Evolutionary conservation across 1,140 invertebrate species (phyloP).

Genomic region (Phthorimaea operculella): DNA sequence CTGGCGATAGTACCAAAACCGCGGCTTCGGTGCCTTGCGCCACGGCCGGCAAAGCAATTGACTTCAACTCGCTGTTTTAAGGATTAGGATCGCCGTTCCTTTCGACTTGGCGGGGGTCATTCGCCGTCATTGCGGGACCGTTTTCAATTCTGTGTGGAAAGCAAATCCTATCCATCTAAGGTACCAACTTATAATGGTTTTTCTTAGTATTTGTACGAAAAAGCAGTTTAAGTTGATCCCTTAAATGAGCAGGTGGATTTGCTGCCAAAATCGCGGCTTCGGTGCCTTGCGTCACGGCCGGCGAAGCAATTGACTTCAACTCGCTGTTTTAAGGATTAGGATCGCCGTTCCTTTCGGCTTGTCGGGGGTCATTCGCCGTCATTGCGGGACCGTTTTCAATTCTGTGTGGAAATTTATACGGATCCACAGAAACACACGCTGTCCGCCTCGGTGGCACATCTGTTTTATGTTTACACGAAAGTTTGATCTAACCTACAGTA

Average conservation of each 20-base stretch:
- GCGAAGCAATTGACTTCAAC: constrained; percentile 50
- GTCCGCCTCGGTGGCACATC: too few species aligned
- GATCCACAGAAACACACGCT: neutral
- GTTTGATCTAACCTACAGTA: too few species aligned
- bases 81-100: constrained; percentile 45
- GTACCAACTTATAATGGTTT: too few species aligned
- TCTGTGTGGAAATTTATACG: constrained; percentile 14
- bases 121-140: constrained; percentile 18
- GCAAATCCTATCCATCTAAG: too few species aligned
- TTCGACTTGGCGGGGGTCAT: constrained; percentile 17
- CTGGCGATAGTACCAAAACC: too few species aligned
- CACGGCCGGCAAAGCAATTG: constrained; percentile 38
- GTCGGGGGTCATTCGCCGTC: constrained; percentile 20
- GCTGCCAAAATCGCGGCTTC: neutral
- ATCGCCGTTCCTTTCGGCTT: constrained; percentile 27
- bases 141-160: constrained; percentile 26
- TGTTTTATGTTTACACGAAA: too few species aligned
- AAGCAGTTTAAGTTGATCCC: too few species aligned
- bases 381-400: constrained; percentile 24
- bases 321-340: constrained; percentile 53
- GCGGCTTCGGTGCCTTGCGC: constrained; percentile 7
- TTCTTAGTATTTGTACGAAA: too few species aligned
- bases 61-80: constrained; percentile 47
- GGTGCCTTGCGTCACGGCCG: constrained; percentile 10
- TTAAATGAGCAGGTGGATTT: too few species aligned